Evolutionary conservation across 92 coral and sea anemone genomes (phyloP).

Genomic region (Hydrozoanthus gracilis): DNA sequence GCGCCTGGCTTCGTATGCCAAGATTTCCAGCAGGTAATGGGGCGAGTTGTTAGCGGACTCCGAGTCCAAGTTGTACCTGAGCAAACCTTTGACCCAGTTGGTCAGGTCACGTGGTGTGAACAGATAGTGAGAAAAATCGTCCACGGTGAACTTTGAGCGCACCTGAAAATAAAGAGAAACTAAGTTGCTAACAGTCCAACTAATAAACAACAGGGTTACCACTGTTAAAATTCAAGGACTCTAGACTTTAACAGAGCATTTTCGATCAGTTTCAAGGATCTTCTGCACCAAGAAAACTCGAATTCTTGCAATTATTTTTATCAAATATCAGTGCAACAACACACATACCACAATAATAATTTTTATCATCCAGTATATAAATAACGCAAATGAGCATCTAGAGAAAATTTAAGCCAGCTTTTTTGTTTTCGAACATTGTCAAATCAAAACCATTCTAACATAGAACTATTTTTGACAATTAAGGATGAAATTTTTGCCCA

Average conservation of each 20-base stretch:
- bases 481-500: too few relatives aligned
- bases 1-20: conserved; percentile 96
- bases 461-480: too few relatives aligned
- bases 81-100: conserved; percentile 93
- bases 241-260: background rate
- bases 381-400: too few relatives aligned
- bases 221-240: background rate
- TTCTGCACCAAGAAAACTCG: background rate
- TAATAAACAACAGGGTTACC: background rate
- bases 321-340: too few relatives aligned
- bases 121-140: conserved; percentile 95
- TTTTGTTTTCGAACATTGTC: too few relatives aligned
- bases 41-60: conserved; percentile 91
- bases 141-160: conserved; percentile 97
- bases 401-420: too few relatives aligned
- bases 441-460: too few relatives aligned
- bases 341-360: too few relatives aligned
- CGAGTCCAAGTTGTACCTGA: conserved; percentile 85
- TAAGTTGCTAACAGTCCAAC: background rate
- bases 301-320: background rate
- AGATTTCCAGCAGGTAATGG: conserved; percentile 86
- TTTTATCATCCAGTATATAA: too few relatives aligned
- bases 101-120: conserved; percentile 99
- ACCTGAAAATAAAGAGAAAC: conserved; percentile 53
- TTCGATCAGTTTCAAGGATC: background rate